A percentile compares a stretch with the other conserved stretches of the same genome.
Evolutionary conservation across 2,113 vertebrate species (phyloP).

Genomic region (Takifugu bimaculatus): DNA sequence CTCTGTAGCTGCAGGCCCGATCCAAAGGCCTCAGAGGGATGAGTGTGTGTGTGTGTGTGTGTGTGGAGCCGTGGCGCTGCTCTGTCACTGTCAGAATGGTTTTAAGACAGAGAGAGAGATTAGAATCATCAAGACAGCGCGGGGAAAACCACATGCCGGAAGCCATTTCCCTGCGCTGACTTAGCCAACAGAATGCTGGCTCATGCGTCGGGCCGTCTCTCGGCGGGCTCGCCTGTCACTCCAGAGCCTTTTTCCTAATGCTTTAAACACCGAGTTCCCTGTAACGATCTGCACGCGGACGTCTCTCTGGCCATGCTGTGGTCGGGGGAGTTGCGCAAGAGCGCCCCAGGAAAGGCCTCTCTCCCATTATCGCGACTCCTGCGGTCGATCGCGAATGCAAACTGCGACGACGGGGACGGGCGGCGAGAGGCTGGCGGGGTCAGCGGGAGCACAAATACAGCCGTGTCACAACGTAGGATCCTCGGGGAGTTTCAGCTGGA

Average conservation of each 20-base stretch:
- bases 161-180: conserved; percentile 45
- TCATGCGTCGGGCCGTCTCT: conserved; percentile 53
- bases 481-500: conserved; percentile 28
- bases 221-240: conserved; percentile 62
- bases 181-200: conserved; percentile 62
- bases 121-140: conserved; percentile 41
- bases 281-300: conserved; percentile 62
- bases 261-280: conserved; percentile 69
- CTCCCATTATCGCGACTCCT: conserved; percentile 61
- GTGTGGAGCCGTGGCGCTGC: conserved; percentile 12
- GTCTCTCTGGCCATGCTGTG: conserved; percentile 59
- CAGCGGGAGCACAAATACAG: conserved; percentile 46
- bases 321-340: conserved; percentile 57
- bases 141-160: conserved; percentile 57
- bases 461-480: conserved; percentile 41
- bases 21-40: conserved; percentile 41
- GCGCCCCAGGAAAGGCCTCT: conserved; percentile 47
- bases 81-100: conserved; percentile 38
- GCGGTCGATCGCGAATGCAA: conserved; percentile 51
- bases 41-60: conserved; percentile 37
- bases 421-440: conserved; percentile 29
- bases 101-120: conserved; percentile 38
- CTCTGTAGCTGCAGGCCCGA: conserved; percentile 19
- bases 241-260: conserved; percentile 56
- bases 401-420: conserved; percentile 52